Evolutionary conservation across 2,113 vertebrate species (phyloP), one percentile per base, ranked within the genome.

Genomic region (Lagenorhynchus albirostris): DNA sequence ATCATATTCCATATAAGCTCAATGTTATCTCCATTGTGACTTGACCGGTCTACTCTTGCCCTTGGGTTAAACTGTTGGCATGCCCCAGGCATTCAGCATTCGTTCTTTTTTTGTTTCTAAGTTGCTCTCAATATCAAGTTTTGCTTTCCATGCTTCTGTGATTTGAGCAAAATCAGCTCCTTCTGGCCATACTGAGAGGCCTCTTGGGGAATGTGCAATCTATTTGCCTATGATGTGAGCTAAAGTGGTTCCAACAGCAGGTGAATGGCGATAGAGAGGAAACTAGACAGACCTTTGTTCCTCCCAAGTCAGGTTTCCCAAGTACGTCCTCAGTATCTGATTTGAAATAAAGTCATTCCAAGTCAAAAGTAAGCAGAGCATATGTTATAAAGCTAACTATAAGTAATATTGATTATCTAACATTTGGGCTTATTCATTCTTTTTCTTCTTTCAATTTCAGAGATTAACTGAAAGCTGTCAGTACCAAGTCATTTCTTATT

Each of bases 381-480:
- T 73, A 76, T 1, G 73, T 85, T 87, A 76, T n/a, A 90, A 90
- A 92, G 65, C 53, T 67, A 92, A 89, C 33, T 79, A 31, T 77
- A 96, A 92, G 36, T 38, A 60, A 74, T 85, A 81, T 73, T 96
- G 96, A 91, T 94, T 71, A 89, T 62, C 68, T 96, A 67, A 95
- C 67, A 91, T 67, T 77, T 91, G 60, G 11, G 33, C 15, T 92
- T 90, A 38, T 88, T 88, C 68, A 70, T 95, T 91, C 44, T 47
- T 95, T 67, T 89, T 73, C 60, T 94, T 87, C 62, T 82, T 92
- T 93, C 67, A 68, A 33, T 67, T 91, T 85, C 62, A 95, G 47
- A 58, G 55, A 85, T 96, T 82, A 93, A 98, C 62, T 55, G 89
- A 97, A 96, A 97, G 93, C 89, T 96, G 26, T 94, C 58, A 77